A percentile compares a stretch with the other conserved stretches of the same genome.
These are phyloP conservation scores for Triplophysa rosa DNA, from an alignment of 2,113 vertebrate genomes.

Conservation along the genomic window DNA sequence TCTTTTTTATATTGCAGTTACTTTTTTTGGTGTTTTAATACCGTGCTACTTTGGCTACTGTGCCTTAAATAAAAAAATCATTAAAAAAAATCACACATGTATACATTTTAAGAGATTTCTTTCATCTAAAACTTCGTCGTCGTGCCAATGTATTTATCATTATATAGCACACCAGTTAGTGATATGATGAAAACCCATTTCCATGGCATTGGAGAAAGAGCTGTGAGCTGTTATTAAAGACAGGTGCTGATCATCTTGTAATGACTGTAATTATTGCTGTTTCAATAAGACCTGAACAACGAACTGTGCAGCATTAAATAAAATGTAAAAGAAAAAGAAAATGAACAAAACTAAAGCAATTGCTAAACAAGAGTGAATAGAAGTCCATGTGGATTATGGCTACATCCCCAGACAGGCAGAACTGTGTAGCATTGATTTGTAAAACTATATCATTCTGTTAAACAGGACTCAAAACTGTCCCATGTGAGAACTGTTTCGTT, in stretches of 20 bases:
- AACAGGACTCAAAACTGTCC: constrained; percentile 33
- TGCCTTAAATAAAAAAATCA: no score
- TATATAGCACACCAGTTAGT: not conserved
- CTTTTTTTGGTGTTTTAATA: no score
- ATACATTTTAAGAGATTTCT: no score
- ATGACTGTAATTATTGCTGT: constrained; percentile 25
- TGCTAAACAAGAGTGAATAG: no score
- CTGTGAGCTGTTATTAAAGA: constrained; percentile 12
- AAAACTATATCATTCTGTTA: not conserved
- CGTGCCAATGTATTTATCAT: not conserved
- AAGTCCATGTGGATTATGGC: no score
- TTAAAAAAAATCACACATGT: no score
- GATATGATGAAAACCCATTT: not conserved
- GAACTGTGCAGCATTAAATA: not conserved
- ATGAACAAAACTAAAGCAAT: not conserved
- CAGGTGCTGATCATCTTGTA: constrained; percentile 21
- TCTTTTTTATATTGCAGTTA: no score
- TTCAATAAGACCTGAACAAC: not conserved
- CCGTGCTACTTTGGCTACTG: no score
- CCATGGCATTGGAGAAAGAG: not conserved
- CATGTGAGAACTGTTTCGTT: not conserved
- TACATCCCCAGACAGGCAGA: not conserved
- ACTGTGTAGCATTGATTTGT: constrained; percentile 6
- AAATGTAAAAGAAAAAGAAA: not conserved
- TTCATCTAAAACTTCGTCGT: not conserved